phyloP scores from a whole-genome alignment of 2,113 vertebrate genomes.

The Ploceus nigricollis region DNA sequence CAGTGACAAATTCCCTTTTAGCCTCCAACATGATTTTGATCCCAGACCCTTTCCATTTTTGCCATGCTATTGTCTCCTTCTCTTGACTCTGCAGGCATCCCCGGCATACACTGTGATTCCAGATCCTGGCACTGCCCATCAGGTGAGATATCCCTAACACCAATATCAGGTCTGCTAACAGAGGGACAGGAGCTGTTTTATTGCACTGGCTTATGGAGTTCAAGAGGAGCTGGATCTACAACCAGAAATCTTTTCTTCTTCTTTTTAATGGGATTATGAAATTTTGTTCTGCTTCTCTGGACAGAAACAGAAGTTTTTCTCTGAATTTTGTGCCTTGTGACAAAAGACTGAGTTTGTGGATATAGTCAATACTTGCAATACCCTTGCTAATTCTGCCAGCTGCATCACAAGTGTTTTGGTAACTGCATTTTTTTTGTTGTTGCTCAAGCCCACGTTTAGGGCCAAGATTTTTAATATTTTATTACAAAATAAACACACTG shows the following conservation, averaged over 20 bases:
- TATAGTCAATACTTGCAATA: background rate
- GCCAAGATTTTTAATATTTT: background rate
- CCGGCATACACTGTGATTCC: accelerated
- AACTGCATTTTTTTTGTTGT: background rate
- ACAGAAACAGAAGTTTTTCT: background rate
- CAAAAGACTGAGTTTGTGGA: background rate
- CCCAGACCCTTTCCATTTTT: background rate
- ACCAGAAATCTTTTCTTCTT: background rate
- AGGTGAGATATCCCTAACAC: background rate
- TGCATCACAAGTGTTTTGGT: background rate
- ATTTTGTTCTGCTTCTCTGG: background rate
- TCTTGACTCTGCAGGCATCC: background rate
- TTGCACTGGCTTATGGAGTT: background rate
- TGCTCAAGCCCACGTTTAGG: background rate
- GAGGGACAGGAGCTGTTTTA: background rate
- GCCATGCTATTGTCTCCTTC: background rate
- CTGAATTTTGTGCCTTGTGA: background rate
- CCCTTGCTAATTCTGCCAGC: background rate
- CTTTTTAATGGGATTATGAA: background rate
- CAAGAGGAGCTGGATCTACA: background rate
- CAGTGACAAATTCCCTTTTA: background rate
- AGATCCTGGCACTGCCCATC: background rate
- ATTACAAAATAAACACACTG: background rate
- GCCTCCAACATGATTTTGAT: background rate
- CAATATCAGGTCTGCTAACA: background rate